These are phyloP conservation scores for Formicarius rufipectus DNA, from an alignment of 2,113 vertebrate genomes.

Conservation along the genomic window DNA sequence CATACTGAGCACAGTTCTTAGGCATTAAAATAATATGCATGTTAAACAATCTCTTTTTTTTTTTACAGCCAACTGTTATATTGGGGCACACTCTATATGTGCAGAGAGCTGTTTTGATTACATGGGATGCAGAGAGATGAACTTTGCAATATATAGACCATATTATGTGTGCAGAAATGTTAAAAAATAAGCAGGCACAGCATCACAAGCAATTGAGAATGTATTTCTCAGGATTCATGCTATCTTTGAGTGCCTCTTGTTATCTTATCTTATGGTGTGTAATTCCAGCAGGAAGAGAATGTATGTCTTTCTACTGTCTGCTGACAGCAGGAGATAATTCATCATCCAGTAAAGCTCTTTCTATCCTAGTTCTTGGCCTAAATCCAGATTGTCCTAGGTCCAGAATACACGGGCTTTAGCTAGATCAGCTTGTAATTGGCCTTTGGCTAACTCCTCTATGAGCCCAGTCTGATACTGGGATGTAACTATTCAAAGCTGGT, in stretches of 20 bases:
- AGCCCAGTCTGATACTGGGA: constrained; percentile 15
- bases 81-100: neutral
- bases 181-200: neutral
- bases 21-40: neutral
- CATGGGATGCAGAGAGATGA: neutral
- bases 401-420: constrained; percentile 58
- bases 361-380: constrained; percentile 50
- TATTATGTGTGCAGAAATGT: neutral
- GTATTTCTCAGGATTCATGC: neutral
- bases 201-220: neutral
- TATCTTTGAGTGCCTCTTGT: neutral
- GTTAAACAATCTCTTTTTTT: neutral
- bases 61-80: neutral
- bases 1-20: neutral
- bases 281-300: constrained; percentile 17
- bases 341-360: constrained; percentile 67
- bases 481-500: neutral
- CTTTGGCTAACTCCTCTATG: constrained; percentile 58
- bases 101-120: neutral
- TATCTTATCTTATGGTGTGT: neutral
- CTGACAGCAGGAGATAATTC: constrained; percentile 54
- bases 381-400: constrained; percentile 53
- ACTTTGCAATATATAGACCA: neutral
- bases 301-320: constrained; percentile 2
- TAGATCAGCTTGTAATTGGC: constrained; percentile 63